Evolutionary conservation across 2,113 vertebrate genomes (phyloP).

Genomic region (Strix uralensis): DNA sequence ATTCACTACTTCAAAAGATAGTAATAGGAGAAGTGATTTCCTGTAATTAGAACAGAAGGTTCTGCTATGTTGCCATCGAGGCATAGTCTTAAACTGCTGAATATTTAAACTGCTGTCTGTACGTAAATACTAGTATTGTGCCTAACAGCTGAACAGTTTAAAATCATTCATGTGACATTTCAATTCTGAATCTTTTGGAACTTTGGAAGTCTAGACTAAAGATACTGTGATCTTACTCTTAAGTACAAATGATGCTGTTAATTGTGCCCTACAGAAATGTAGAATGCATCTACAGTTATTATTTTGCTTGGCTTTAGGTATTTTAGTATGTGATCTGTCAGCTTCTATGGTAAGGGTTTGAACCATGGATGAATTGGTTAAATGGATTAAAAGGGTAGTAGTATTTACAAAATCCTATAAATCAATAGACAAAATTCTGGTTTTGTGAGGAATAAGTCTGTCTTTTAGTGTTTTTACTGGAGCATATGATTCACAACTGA

Average conservation of each 20-base stretch:
- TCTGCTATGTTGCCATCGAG: background rate
- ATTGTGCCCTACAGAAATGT: background rate
- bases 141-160: background rate
- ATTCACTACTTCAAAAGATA: background rate
- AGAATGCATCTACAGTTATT: background rate
- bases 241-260: background rate
- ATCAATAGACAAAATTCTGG: background rate
- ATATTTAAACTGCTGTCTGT: background rate
- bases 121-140: background rate
- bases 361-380: background rate
- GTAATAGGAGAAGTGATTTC: background rate
- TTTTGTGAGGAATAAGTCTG: background rate
- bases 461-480: background rate
- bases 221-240: background rate
- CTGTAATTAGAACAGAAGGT: background rate
- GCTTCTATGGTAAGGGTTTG: background rate
- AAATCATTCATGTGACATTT: background rate
- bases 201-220: background rate
- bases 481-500: background rate
- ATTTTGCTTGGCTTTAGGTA: background rate
- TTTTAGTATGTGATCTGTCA: background rate
- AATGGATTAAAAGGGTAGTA: background rate
- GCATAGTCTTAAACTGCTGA: background rate
- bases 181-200: background rate
- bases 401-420: background rate